Evolutionary conservation across 2,888 invertebrate genomes (phyloP), one percentile per base, ranked within the genome.

Genomic region (Heliconius ismenius): DNA sequence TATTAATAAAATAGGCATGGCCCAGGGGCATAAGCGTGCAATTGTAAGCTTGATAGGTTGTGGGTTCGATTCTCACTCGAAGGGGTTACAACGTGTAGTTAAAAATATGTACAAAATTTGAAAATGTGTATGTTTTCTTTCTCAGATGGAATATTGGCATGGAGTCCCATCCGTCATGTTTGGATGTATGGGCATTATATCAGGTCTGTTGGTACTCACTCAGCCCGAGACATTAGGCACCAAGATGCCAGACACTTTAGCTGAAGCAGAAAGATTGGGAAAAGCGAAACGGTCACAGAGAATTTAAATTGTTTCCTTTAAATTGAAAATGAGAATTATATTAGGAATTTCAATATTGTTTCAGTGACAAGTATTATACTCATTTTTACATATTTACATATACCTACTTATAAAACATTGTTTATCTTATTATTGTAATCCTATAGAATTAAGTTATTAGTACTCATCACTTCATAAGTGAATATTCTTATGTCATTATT

Each of bases 171-270:
- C 95, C 0, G 83, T 95, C 76, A 86, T 96, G 83, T 96, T 96
- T 81, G 95, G 95, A 1, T 82, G 82, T 11, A 93, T 95, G 89
- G 95, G 95, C 2, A 83, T 94, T 26, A 21, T 73, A 21, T 92
- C 95, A 1, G 95, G 95, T 0, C 65, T 90, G 32, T 85, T 95
- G 67, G 92, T 95, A 7, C 89, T 95, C 69, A 91, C 94, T 62
- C 95, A 95, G 83, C 96, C 96, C 0, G 96, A 96, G 88, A 96
- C 96, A 1, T 92, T 95, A 11, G 95, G 95, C 79, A 87, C 92
- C n/a, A 92, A 91, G 79, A 86, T 96, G 85, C 95, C 96, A 1
- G 95, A 95, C 80, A 95, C 95, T n/a, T 89, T 96, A 62, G 92
- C 92, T 24, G 95, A 96, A 78, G 95, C 96, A 0, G 92, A 95